Evolutionary conservation across 2,888 invertebrate species (phyloP), one percentile per base, ranked within the genome.

Genomic region (Spisula subtruncata): DNA sequence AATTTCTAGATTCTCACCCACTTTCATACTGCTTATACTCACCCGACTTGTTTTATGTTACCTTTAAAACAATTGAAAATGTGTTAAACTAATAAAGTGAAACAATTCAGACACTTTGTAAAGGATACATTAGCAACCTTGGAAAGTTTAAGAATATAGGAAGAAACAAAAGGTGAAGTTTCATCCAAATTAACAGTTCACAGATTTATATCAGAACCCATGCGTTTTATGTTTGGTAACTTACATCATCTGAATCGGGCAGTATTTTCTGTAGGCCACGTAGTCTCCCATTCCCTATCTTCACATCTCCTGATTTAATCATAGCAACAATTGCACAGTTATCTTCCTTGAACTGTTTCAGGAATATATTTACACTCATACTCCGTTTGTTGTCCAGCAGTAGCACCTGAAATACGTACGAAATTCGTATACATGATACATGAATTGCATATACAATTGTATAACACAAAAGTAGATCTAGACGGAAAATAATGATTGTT

Each of bases 291-390:
- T 98, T 98, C 1, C 99, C 97, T n/a, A 97, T 95, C 29, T 94
- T 90, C 32, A 93, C 93, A 54, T 96, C 98, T 0, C 99, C 99
- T 91, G 98, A 98, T 91, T 97, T 97, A 89, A 99, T 98, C 94
- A 99, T 97, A 93, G 98, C 98, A 93, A 99, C 98, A 91, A 99
- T 98, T 94, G 99, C 98, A 93, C 98, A 98, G 96, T 99, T 98
- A 89, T 98, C 98, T 98, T 98, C 98, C 97, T 98, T 97, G 97
- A 99, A 99, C 97, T 99, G 99, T 97, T 99, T 99, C 93, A 99
- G 97, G 97, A 99, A 99, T 95, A 99, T 99, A 97, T 99, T 99
- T n/a, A 99, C 98, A 96, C 99, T 99, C 92, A 99, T 97, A 96
- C 99, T 99, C 95, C 99, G 97, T 97, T 99, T 99, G 81, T 98